These are phyloP conservation scores for Oncopodura yosiiana DNA, from an alignment of 1,140 invertebrate genomes.

Conservation along the genomic window DNA sequence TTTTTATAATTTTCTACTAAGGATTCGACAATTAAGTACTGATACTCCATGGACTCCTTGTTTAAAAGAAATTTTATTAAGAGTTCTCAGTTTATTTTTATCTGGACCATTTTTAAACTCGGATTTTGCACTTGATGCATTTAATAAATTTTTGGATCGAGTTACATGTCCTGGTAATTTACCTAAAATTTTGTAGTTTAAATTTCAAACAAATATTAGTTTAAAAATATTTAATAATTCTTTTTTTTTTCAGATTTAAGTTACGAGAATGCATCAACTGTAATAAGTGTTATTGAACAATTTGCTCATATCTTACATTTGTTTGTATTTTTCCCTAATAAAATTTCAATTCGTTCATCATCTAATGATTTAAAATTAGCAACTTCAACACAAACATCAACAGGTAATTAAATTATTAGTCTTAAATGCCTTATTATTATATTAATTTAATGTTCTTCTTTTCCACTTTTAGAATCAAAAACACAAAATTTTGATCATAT, in stretches of 20 bases:
- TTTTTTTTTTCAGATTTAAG: too few relatives aligned
- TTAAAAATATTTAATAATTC: too few relatives aligned
- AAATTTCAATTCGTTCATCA: conserved; percentile 25
- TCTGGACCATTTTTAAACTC: conserved; percentile 57
- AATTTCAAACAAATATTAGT: too few relatives aligned
- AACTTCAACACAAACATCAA: background rate
- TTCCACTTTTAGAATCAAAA: too few relatives aligned
- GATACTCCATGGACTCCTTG: conserved; percentile 30
- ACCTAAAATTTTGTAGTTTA: too few relatives aligned
- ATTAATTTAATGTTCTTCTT: too few relatives aligned
- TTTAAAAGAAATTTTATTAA: conserved; percentile 45
- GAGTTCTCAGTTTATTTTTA: conserved; percentile 54
- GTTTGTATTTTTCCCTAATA: conserved; percentile 31
- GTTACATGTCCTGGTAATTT: conserved; percentile 26
- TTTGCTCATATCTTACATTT: conserved; percentile 30
- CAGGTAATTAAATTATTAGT: too few relatives aligned
- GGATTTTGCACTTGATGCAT: conserved; percentile 70
- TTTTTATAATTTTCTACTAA: conserved; percentile 58
- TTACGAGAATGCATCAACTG: conserved; percentile 22
- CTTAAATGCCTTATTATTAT: too few relatives aligned
- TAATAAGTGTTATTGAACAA: conserved; percentile 27
- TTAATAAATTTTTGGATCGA: conserved; percentile 40
- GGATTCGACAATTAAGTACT: conserved; percentile 42
- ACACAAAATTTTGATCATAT: conserved; percentile 28
- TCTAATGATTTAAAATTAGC: conserved; percentile 8